Evolutionary conservation across 2,888 invertebrate species (phyloP), one percentile per base, ranked within the genome.

Genomic region (Drosophila lutescens): DNA sequence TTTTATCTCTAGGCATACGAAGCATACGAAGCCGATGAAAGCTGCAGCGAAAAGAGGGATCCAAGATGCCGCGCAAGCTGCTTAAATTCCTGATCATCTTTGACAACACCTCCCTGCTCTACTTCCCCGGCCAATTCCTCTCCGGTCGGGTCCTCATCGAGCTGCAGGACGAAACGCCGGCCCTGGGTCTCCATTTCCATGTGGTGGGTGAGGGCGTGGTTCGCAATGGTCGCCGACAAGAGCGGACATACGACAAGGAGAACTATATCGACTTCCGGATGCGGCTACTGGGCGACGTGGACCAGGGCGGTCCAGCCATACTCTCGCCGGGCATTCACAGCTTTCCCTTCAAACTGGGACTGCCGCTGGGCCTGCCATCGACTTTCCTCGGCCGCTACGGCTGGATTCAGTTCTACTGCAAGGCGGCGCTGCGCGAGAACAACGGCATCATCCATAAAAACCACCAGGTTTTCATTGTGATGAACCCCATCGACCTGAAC

Each of bases 401-500:
- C 53, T 98, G 98, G 98, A 97, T 98, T 50, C 98, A 98, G 92
- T 98, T 98, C 92, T 98, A 95, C 91, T 98, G 98, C 90, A 97
- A 97, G 91, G 97, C 97, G 20, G 97, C 97, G 0, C 93, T 98
- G 17, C 93, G 97, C 51, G 98, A 98, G 88, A 97, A 97, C 8
- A 92, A 91, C 43, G 98, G 98, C 0, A 93, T 98, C 40, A 97
- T 97, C 6, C 98, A 98, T 91, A 98, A 98, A 92, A 98, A 98
- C 91, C 98, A 98, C 91, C 98, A 98, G 93, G 98, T 98, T n/a
- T 98, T 98, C 92, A 97, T 98, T 87, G 97, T 98, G 4, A 98
- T 98, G 98, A 98, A 97, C 92, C 98, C 98, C 5, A 97, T 98
- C 79, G 98, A 98, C 92, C 93, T 98, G 85, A 98, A 98, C 93